Evolutionary conservation across 64 coral and sea anemone genomes (phyloP), one percentile per base, ranked within the genome.

Genomic region (Montipora efflorescens): DNA sequence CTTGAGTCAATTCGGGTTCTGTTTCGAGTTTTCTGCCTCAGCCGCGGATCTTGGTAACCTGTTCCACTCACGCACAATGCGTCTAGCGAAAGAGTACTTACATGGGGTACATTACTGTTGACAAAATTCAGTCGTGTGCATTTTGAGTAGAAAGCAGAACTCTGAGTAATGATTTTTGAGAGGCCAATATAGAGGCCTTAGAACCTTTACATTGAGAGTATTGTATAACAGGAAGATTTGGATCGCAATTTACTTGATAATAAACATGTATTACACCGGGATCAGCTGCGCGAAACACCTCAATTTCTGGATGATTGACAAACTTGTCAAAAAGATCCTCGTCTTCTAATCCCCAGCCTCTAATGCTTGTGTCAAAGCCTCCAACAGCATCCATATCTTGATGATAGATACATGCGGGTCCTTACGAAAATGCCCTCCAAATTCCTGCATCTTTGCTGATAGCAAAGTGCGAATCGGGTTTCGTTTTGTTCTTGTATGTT

Each of bases 311-410:
- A 45, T 90, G 85, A 1, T 76, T 89, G 5, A 98, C 79, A 93
- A 98, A 98, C 43, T 95, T 93, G 45, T 93, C 94, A 48, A 88
- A 95, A 8, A 98, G 62, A 48, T 95, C 87, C 47, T 91, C 94
- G 67, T 98, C 96, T 74, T 98, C 96, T 4, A 90, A 36, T 3
- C 96, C 96, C 96, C 96, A 98, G 36, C 96, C 96, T 78, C 82
- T 73, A 53, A 98, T 98, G 16, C 80, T 98, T 58, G 94, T 95
- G 67, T 98, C 94, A 53, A 98, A 98, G 12, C 96, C 96, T 3
- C 96, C 96, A 59, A 98, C 91, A 50, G 91, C 43, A 18, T 77
- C 82, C 8, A 98, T 28, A 79, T 98, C 96, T 47, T 77, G 84
- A 73, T 90, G 79, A 67, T 98, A 94, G 66, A 95, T 64, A 36